These are phyloP conservation scores for Pollenia griseotomentosa DNA, from an alignment of 2,888 invertebrate genomes.

Conservation along the genomic window DNA sequence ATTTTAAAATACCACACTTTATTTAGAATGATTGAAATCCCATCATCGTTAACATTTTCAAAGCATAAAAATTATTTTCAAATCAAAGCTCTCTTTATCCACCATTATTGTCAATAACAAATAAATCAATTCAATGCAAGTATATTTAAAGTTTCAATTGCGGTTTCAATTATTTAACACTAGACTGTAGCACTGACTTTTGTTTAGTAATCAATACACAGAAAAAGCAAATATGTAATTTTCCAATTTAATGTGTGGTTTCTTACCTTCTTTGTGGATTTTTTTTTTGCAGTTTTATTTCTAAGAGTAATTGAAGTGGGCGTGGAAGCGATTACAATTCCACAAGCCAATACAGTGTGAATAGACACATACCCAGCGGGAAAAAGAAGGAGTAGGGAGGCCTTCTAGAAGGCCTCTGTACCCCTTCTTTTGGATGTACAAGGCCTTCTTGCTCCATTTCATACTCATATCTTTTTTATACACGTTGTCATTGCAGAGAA, in stretches of 20 bases:
- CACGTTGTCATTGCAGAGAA: no score
- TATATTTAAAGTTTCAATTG: constrained; percentile 54
- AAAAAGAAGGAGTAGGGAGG: no score
- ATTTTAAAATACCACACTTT: neutral
- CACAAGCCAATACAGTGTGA: constrained; percentile 19
- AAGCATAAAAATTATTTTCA: constrained; percentile 17
- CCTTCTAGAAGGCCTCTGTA: no score
- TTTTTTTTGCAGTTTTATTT: neutral
- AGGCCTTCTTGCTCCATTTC: no score
- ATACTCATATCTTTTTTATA: no score
- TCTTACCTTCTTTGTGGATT: constrained; percentile 4
- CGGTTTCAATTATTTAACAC: constrained; percentile 42
- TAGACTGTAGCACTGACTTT: constrained; percentile 23
- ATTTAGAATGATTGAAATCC: neutral
- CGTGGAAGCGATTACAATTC: constrained; percentile 53
- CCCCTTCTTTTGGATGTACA: no score
- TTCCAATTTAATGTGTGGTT: constrained; percentile 35
- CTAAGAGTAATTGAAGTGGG: constrained; percentile 58
- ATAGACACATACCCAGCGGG: no score
- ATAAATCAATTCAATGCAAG: constrained; percentile 46
- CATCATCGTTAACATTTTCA: neutral
- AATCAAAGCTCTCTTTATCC: neutral
- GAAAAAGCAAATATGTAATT: constrained; percentile 53
- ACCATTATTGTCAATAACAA: constrained; percentile 47
- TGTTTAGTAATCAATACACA: constrained; percentile 20